Evolutionary conservation across 2,797 vertebrate species (phyloP).

Genomic region (Ceyx erithaca): DNA sequence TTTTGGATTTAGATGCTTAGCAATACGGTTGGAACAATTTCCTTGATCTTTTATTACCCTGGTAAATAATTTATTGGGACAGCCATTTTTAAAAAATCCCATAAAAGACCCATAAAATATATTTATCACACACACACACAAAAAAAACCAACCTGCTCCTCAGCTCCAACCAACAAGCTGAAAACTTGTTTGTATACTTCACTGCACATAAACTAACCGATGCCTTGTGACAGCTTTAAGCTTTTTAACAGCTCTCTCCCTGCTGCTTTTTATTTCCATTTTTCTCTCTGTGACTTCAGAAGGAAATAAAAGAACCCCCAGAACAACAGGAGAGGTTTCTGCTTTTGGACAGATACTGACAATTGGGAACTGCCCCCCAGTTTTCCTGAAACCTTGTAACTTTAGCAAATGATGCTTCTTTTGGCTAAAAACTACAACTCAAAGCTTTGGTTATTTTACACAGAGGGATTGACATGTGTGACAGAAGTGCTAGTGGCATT

Average conservation of each 20-base stretch:
- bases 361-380: not conserved
- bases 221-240: constrained; percentile 65
- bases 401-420: not conserved
- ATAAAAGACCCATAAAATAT: constrained; percentile 78
- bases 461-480: accelerated
- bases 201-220: constrained; percentile 64
- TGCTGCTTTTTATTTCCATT: constrained; percentile 42
- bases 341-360: not conserved
- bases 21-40: constrained; percentile 68
- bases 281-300: constrained; percentile 23
- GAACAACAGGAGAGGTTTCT: not conserved
- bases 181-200: constrained; percentile 67
- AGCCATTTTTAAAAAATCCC: constrained; percentile 73
- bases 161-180: constrained; percentile 66
- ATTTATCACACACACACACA: constrained; percentile 66
- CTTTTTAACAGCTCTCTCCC: constrained; percentile 60
- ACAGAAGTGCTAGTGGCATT: not conserved
- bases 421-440: not conserved
- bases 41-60: constrained; percentile 78
- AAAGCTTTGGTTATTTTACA: not conserved
- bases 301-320: not conserved
- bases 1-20: constrained; percentile 75
- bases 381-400: not conserved
- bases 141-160: not conserved
- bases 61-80: constrained; percentile 80